Percentiles rank a stretch among this genome's conserved stretches.
phyloP scores from a whole-genome alignment of 2,888 invertebrate species.

The Congeria kusceri region DNA sequence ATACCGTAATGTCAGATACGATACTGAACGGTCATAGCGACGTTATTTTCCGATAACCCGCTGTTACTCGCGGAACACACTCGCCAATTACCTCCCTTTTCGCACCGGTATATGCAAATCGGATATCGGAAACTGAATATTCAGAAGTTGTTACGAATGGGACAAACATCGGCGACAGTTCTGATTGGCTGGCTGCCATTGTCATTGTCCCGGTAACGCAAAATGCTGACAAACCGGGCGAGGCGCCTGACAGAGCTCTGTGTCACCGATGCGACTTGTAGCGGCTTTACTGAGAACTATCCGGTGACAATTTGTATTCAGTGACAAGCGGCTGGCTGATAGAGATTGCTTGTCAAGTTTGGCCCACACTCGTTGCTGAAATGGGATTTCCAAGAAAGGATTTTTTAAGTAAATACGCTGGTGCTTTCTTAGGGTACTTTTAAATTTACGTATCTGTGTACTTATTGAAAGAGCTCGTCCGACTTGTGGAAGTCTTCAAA shows the following conservation, averaged over 20 bases:
- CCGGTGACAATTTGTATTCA: slow-evolving; percentile 33
- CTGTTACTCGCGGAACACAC: background rate
- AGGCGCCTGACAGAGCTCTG: slow-evolving; percentile 51
- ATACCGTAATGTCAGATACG: too few species aligned
- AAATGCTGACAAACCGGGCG: slow-evolving; percentile 54
- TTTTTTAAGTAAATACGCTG: slow-evolving; percentile 36
- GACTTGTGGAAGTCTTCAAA: slow-evolving; percentile 1
- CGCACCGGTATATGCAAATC: slow-evolving; percentile 3
- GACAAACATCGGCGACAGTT: slow-evolving; percentile 58
- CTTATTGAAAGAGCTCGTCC: too few species aligned
- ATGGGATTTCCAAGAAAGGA: slow-evolving; percentile 65
- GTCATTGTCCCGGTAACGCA: slow-evolving; percentile 63
- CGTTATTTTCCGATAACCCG: background rate
- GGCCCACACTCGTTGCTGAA: slow-evolving; percentile 54
- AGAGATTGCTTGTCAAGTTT: slow-evolving; percentile 44
- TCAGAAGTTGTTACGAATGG: slow-evolving; percentile 57
- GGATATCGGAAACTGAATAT: slow-evolving; percentile 52
- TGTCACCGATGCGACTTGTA: slow-evolving; percentile 42
- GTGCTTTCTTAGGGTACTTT: background rate
- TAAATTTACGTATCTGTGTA: too few species aligned
- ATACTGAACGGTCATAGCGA: too few species aligned
- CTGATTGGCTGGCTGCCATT: slow-evolving; percentile 64
- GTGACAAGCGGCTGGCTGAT: slow-evolving; percentile 47
- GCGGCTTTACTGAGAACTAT: slow-evolving; percentile 42
- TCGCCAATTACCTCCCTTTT: slow-evolving; percentile 2